Base-by-base conservation (phyloP, 2,113 vertebrate genomes). In the Plecturocebus donacophilus region DNA sequence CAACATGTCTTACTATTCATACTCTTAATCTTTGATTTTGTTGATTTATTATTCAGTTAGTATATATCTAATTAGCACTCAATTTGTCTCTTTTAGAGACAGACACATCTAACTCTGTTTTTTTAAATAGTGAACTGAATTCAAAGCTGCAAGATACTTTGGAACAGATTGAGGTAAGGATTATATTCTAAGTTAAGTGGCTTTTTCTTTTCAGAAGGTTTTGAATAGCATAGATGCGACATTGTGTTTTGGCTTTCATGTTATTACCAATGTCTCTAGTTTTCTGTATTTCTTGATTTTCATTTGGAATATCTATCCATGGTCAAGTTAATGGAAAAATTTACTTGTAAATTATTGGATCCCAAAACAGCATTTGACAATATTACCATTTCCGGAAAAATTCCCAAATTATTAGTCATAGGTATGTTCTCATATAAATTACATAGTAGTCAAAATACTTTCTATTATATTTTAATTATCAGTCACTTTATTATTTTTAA, bases 131-230 rank as follows among this genome's bases (percentile, higher is more conserved):
- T 94, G 99, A 99, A 96, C 98, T 99, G 98, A 99, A 99, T 98
- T 99, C 99, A 95, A 99, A 99, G 98, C 99, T 99, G 42, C 99
- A 99, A 97, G 99, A 99, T 97, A 99, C 99, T 73, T 98, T 99
- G 98, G 99, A 99, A 98, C 99, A 99, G 98, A 99, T 99, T 83
- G 99, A 99, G 99, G 99, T 99, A 99, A 98, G 56, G 8, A 38
- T 84, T 93, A 71, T 47, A 20, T 52, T 20, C 5, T 75, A 66
- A 87, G 5, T 75, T 86, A 83, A 75, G 32, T 35, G 20, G 47
- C 16, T 81, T 90, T 96, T 61, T 91, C 45, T 91, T 82, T 70
- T 38, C 8, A 87, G 35, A 82, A 19, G 17, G 25, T 85, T 92
- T 70, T 91, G 47, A 82, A 27, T 68, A 73, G 38, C 12, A 17